Evolutionary conservation across 2,797 vertebrate genomes (phyloP).

Genomic region (Phaenicophaeus curvirostris): DNA sequence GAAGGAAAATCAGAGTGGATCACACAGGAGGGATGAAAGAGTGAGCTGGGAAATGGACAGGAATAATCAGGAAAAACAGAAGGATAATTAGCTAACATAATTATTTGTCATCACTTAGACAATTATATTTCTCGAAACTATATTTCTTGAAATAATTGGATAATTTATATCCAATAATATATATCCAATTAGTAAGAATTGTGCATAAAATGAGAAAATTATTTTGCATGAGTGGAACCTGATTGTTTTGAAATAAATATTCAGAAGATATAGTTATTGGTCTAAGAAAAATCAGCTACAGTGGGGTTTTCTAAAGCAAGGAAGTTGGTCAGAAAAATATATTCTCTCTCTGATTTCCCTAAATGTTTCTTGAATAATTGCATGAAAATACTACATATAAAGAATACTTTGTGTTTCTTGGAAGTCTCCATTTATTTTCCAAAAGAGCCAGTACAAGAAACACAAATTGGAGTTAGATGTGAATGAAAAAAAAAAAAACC

Average conservation of each 20-base stretch:
- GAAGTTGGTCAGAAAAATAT: neutral
- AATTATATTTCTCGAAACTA: neutral
- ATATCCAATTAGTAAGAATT: neutral
- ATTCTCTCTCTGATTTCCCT: neutral
- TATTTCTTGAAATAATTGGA: slow-evolving; percentile 13
- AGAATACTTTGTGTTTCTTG: neutral
- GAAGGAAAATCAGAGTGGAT: neutral
- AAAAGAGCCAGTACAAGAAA: neutral
- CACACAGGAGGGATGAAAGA: neutral
- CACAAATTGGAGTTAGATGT: neutral
- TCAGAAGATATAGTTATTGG: neutral
- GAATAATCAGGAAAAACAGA: slow-evolving; percentile 13
- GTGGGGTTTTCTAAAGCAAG: neutral
- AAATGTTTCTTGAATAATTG: neutral
- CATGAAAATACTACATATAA: neutral
- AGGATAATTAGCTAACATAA: neutral
- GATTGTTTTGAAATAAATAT: slow-evolving; percentile 37
- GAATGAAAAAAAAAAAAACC: neutral
- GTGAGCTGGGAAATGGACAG: neutral
- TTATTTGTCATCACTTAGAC: slow-evolving; percentile 7
- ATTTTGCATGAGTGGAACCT: slow-evolving; percentile 8
- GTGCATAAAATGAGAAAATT: slow-evolving; percentile 19
- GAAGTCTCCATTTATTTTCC: neutral
- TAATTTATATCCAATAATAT: slow-evolving; percentile 22
- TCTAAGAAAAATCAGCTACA: neutral